Conservation (phyloP, 2,113 vertebrate species). For the Psittacula cyanocephala region DNA sequence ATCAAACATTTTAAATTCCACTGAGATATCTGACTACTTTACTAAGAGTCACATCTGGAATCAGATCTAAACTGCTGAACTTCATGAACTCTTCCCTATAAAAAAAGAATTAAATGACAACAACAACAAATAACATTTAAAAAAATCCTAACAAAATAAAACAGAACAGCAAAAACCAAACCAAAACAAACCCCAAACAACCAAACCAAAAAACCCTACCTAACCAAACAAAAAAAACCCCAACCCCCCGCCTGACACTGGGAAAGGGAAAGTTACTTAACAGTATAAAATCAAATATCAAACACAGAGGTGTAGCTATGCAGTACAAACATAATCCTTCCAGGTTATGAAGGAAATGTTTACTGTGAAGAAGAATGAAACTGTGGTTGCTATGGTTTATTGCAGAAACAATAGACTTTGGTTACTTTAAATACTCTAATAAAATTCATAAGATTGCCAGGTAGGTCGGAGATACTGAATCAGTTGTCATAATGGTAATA, state of each 20-base stretch:
- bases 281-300: background rate
- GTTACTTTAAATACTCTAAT: background rate
- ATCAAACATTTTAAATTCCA: background rate
- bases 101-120: background rate
- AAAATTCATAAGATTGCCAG: background rate
- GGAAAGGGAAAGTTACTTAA: background rate
- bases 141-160: background rate
- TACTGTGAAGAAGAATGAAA: background rate
- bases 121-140: background rate
- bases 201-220: background rate
- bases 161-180: background rate
- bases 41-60: background rate
- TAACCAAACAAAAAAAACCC: background rate
- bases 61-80: background rate
- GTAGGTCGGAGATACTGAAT: background rate
- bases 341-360: background rate
- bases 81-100: background rate
- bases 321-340: background rate
- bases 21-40: background rate
- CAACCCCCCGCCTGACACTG: background rate
- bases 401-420: background rate
- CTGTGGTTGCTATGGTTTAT: background rate
- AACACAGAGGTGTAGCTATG: background rate
- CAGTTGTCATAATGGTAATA: background rate
- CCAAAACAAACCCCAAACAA: fast-evolving